These are phyloP conservation scores for Mystacornis crossleyi DNA, from an alignment of 2,113 vertebrate species.

Conservation along the genomic window DNA sequence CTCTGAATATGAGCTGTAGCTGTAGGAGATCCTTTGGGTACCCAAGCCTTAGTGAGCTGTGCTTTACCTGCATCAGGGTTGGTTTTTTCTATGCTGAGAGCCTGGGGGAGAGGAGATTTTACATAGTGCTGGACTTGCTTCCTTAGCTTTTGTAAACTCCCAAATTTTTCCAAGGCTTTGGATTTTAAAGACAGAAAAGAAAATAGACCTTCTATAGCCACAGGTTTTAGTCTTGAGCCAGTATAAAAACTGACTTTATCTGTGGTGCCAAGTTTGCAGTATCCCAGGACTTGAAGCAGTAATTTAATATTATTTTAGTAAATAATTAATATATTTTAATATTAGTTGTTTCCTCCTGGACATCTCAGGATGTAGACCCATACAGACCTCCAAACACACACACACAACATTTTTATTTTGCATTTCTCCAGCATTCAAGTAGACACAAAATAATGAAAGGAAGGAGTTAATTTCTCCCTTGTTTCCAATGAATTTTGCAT, in stretches of 20 bases:
- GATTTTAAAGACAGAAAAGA: background rate
- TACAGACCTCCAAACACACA: background rate
- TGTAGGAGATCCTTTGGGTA: background rate
- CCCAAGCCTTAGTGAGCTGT: background rate
- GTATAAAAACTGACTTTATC: background rate
- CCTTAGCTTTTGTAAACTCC: background rate
- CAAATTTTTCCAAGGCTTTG: background rate
- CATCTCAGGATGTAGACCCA: background rate
- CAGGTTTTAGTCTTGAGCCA: background rate
- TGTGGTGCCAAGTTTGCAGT: background rate
- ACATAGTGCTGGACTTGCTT: background rate
- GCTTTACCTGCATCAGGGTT: background rate
- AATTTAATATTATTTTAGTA: background rate
- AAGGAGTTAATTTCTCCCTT: background rate
- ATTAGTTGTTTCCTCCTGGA: background rate
- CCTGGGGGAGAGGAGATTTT: background rate
- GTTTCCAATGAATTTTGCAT: background rate
- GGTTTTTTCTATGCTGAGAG: background rate
- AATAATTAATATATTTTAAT: background rate
- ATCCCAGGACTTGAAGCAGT: background rate
- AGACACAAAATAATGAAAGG: background rate
- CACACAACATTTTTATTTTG: background rate
- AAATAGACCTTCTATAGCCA: background rate
- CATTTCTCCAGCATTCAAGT: background rate
- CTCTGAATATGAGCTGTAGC: background rate